Evolutionary conservation across 1,140 invertebrate genomes (phyloP).

Genomic region (Drosophila takahashii): DNA sequence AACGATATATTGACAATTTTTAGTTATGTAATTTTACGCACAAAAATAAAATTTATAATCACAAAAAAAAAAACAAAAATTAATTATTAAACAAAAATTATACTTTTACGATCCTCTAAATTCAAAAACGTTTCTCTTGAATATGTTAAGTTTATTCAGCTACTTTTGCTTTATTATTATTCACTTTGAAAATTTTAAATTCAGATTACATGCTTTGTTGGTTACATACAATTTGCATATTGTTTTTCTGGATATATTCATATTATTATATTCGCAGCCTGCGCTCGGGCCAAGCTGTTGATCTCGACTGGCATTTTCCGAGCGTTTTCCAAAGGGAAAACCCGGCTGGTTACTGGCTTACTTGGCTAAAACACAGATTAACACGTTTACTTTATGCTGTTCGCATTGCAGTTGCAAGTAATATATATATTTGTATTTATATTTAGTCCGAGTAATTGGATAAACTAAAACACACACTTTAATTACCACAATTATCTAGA

Average conservation of each 20-base stretch:
- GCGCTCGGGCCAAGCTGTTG: constrained; percentile 23
- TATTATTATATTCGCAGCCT: constrained; percentile 44
- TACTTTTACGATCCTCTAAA: no score
- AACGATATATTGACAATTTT: no score
- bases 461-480: constrained; percentile 72
- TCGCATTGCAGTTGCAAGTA: constrained; percentile 57
- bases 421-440: constrained; percentile 49
- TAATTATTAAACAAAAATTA: not conserved
- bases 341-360: constrained; percentile 51
- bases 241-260: constrained; percentile 65
- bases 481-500: constrained; percentile 80
- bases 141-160: constrained; percentile 52
- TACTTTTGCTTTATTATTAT: constrained; percentile 79
- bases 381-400: constrained; percentile 75
- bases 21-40: no score
- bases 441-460: constrained; percentile 49
- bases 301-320: constrained; percentile 28
- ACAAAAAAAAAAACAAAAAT: not conserved
- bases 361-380: constrained; percentile 82
- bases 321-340: constrained; percentile 9
- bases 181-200: constrained; percentile 81
- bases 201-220: constrained; percentile 77
- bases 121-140: constrained; percentile 5
- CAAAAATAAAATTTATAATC: not conserved
- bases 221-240: constrained; percentile 71